Base-by-base conservation (phyloP, 1,140 invertebrate species). In the Ips typographus region DNA sequence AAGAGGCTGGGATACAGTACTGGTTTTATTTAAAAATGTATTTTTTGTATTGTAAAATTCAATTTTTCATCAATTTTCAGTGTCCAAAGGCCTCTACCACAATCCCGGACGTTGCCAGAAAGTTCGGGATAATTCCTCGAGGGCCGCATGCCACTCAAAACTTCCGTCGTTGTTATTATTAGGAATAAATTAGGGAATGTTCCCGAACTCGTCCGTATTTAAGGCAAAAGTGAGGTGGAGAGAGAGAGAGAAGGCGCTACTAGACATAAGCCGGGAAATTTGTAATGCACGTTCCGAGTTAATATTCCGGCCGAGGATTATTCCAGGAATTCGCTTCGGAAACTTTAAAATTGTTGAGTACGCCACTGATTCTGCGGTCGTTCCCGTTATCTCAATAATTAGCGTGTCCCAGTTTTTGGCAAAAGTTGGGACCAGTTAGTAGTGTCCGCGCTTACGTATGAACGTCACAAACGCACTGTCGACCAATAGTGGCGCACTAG, bases 131-230 rank as follows among this genome's bases (percentile, higher is more conserved):
- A 49, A 49, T 49, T 49, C 44, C 44, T 49, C 6, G 6, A 7
- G 7, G 6, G 39, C 53, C 53, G 39, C 53, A 56, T 56, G 4
- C 53, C 36, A 56, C 38, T 56, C 36, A 39, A 39, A 56, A 38
- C 37, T 56, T 56, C 22, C 38, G 3, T 37, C 22, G 22, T 22
- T 22, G 22, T 7, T 56, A 56, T 40, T 56, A 56, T 56, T 56
- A 36, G 53, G 38, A 56, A 56, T 56, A 56, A 56, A 56, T 56
- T 56, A 56, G 53, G 22, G 53, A 56, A 56, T 56, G 53, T 56
- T 38, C 36, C 22, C 22, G 37, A 56, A 56, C 22, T 56, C 38
- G 6, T 49, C 44, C 44, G 6, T 22, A 49, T 8, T 8, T 22
- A 49, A 49, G 6, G 44, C 22, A 49, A 8, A 8, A 49, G 44